Evolutionary conservation across 2,113 vertebrate genomes (phyloP).

Genomic region (Syngnathoides biaculeatus): DNA sequence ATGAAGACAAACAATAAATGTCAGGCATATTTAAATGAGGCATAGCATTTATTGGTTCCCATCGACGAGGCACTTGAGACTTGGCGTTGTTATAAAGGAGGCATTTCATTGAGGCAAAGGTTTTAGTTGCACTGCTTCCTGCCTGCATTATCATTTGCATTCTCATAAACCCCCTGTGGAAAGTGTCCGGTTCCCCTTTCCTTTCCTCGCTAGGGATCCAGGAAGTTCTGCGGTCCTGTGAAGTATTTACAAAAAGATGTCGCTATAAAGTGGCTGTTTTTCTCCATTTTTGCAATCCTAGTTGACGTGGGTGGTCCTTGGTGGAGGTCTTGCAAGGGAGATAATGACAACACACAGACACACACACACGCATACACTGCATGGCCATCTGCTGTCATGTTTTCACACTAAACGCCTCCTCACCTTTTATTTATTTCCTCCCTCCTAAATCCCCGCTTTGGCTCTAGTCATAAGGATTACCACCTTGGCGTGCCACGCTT

Average conservation of each 20-base stretch:
- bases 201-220: too few species aligned
- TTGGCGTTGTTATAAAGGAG: too few species aligned
- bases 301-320: background rate
- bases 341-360: conserved; percentile 2
- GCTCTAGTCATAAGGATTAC: conserved; percentile 11
- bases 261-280: background rate
- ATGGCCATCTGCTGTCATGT: conserved; percentile 56
- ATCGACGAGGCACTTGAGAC: too few species aligned
- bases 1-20: too few species aligned
- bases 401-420: conserved; percentile 46
- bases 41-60: too few species aligned
- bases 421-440: conserved; percentile 28
- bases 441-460: conserved; percentile 1
- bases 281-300: background rate
- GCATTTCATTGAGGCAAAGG: too few species aligned
- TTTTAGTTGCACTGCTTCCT: too few species aligned
- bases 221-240: background rate
- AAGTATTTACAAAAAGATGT: background rate
- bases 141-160: too few species aligned
- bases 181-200: background rate
- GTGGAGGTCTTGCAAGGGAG: background rate
- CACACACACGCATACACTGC: conserved; percentile 37
- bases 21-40: too few species aligned
- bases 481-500: conserved; percentile 19
- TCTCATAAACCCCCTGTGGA: too few species aligned